phyloP scores from a whole-genome alignment of 2,888 invertebrate genomes.

The Cephus nigrinus region DNA sequence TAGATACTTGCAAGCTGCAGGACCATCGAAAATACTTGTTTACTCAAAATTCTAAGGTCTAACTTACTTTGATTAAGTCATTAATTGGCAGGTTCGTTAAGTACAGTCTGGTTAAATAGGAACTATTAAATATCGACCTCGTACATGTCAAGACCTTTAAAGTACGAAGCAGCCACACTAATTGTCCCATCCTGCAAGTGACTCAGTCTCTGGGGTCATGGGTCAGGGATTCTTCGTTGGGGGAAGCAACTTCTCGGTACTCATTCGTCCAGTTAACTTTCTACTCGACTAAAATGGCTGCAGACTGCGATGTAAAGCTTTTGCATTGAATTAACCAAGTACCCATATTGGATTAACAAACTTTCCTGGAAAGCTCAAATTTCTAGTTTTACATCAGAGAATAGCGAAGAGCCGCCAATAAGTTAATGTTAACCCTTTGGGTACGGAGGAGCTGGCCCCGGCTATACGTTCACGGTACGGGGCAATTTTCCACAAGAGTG shows the following conservation, averaged over 20 bases:
- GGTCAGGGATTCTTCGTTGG: slow-evolving; percentile 29
- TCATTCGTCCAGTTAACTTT: not conserved
- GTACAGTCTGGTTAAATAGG: not conserved
- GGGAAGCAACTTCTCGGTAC: not conserved
- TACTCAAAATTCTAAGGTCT: not conserved
- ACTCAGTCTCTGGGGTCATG: slow-evolving; percentile 42
- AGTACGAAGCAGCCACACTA: slow-evolving; percentile 49
- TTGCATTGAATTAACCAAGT: not conserved
- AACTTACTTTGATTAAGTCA: not conserved
- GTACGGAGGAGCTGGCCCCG: no score
- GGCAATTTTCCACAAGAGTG: no score
- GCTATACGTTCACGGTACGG: no score
- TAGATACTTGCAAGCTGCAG: not conserved
- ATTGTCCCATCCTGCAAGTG: slow-evolving; percentile 56
- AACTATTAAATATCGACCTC: slow-evolving; percentile 17
- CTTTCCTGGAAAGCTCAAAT: not conserved
- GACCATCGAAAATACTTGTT: not conserved
- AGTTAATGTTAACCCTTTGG: not conserved
- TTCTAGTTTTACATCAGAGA: not conserved
- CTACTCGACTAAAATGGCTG: not conserved
- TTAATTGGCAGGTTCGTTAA: not conserved
- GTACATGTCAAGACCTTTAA: slow-evolving; percentile 49
- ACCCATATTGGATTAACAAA: not conserved
- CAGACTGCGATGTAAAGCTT: not conserved
- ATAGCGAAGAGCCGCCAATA: not conserved